Conservation (phyloP, 2,888 invertebrate species). For the Seladonia tumulorum region DNA sequence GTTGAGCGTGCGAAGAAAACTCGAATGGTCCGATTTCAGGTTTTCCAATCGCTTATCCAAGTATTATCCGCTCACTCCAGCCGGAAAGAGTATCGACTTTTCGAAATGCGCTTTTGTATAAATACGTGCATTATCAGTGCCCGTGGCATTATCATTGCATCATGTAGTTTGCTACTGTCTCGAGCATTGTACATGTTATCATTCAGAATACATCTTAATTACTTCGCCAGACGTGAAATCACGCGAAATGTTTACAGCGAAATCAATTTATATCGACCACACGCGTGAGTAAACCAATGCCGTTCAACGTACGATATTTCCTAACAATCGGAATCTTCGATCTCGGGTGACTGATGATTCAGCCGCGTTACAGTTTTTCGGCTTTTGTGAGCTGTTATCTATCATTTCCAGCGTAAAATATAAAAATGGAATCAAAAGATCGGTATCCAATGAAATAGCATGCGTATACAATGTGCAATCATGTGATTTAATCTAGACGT, state of each 20-base stretch:
- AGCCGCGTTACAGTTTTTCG: not conserved
- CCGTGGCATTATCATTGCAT: not conserved
- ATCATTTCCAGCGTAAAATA: not conserved
- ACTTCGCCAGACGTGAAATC: not conserved
- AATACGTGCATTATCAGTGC: not conserved
- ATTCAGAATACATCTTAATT: not conserved
- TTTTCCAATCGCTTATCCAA: not conserved
- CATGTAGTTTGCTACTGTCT: not conserved
- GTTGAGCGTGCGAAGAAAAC: not conserved
- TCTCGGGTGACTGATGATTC: not conserved
- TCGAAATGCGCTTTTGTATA: not conserved
- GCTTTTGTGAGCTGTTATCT: not conserved
- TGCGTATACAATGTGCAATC: too few relatives aligned
- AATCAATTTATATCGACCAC: not conserved
- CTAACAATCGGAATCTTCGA: too few relatives aligned
- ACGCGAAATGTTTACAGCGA: not conserved
- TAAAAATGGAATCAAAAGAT: not conserved
- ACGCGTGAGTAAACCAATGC: not conserved
- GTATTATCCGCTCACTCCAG: not conserved
- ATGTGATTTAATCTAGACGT: too few relatives aligned
- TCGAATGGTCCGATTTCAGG: not conserved
- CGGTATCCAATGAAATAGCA: too few relatives aligned
- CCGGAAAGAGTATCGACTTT: not conserved
- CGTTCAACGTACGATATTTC: not conserved
- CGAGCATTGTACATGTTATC: fast-evolving